Conservation (phyloP, 2,797 vertebrate species). For the Ctenosaura bakeri region DNA sequence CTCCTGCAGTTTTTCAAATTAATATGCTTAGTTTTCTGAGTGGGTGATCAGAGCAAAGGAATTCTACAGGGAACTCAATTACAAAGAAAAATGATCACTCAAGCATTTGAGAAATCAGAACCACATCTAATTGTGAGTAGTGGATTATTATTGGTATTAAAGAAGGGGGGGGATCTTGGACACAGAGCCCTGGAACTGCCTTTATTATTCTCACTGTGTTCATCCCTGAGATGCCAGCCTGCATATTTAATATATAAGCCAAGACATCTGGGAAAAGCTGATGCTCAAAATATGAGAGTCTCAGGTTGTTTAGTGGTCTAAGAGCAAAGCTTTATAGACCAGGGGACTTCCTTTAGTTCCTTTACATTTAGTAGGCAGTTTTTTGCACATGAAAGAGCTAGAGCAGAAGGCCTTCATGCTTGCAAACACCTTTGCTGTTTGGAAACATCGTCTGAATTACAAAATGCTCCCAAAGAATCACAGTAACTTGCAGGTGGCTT, state of each 20-base stretch:
- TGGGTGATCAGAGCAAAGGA: conserved; percentile 75
- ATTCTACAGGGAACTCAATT: conserved; percentile 80
- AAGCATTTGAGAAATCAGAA: conserved; percentile 77
- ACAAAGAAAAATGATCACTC: conserved; percentile 81
- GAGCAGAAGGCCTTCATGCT: not conserved
- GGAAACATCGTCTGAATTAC: not conserved
- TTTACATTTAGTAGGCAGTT: not conserved
- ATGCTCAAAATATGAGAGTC: not conserved
- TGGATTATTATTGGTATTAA: conserved; percentile 77
- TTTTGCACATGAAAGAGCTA: not conserved
- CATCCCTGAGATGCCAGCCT: conserved; percentile 17
- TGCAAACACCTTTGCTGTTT: not conserved
- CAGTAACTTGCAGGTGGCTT: not conserved
- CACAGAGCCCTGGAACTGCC: conserved; percentile 35
- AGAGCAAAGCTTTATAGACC: not conserved
- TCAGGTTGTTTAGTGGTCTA: not conserved
- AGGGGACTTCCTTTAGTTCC: not conserved
- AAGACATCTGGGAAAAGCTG: not conserved
- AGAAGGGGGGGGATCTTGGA: conserved; percentile 57
- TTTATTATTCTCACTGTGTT: not conserved
- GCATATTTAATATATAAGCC: not conserved
- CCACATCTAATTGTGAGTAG: conserved; percentile 79
- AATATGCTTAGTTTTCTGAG: conserved; percentile 79
- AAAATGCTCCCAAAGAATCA: not conserved
- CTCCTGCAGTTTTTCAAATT: conserved; percentile 81